Percentiles rank a stretch among this genome's conserved stretches.
These are phyloP conservation scores for Meda fulgida DNA, from an alignment of 2,797 vertebrate genomes.

Conservation along the genomic window DNA sequence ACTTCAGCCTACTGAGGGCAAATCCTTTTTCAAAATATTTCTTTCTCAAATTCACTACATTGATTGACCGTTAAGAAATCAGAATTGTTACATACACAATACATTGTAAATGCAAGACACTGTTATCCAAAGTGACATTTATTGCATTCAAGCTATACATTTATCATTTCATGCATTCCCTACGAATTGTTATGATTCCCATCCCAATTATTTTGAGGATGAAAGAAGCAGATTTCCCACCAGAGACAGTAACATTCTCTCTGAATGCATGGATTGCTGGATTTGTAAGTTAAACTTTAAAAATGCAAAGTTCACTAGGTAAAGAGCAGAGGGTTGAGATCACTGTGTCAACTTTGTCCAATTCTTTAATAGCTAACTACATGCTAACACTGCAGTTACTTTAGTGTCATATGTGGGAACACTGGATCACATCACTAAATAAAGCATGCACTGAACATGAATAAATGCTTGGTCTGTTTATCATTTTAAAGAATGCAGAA, in stretches of 20 bases:
- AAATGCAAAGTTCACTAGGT: conserved; percentile 26
- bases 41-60: background rate
- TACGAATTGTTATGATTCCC: background rate
- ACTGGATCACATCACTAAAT: background rate
- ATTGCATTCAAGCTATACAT: background rate
- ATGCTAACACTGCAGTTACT: background rate
- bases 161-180: background rate
- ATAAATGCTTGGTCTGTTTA: background rate
- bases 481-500: background rate
- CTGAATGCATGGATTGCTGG: background rate
- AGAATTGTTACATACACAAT: background rate
- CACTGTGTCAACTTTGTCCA: background rate
- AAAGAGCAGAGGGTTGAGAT: conserved; percentile 1
- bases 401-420: background rate
- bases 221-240: background rate
- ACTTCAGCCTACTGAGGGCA: background rate
- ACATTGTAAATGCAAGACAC: background rate
- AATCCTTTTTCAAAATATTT: background rate
- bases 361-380: conserved; percentile 27
- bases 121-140: too few relatives aligned
- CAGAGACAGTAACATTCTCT: background rate
- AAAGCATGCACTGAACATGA: background rate
- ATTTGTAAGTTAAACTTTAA: background rate
- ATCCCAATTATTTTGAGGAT: background rate
- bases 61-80: background rate